A percentile compares a stretch with the other conserved stretches of the same genome.
phyloP scores from a whole-genome alignment of 35 echinoderm and acorn worm genomes.

The Patiria miniata region DNA sequence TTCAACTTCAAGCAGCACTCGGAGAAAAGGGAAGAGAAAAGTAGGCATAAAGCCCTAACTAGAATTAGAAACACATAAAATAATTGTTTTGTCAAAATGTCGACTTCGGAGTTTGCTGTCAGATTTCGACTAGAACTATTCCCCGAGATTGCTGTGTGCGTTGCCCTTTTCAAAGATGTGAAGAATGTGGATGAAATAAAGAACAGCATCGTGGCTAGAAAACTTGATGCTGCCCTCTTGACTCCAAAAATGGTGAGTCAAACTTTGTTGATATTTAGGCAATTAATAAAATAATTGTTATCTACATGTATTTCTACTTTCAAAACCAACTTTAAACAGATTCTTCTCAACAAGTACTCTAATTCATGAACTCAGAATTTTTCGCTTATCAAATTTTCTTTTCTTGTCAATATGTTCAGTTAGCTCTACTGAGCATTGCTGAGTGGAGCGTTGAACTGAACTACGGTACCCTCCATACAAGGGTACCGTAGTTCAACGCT shows the following conservation, averaged over 20 bases:
- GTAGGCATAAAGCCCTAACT: too few species aligned
- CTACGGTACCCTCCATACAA: too few species aligned
- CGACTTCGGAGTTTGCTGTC: background rate
- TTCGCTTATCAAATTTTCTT: too few species aligned
- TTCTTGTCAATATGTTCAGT: too few species aligned
- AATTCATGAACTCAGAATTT: too few species aligned
- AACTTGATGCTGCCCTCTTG: conserved; percentile 40
- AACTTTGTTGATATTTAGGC: background rate
- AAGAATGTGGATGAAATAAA: conserved; percentile 29
- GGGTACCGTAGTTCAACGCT: too few species aligned
- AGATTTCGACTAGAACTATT: conserved; percentile 18
- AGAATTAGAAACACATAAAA: too few species aligned
- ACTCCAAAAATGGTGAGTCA: conserved; percentile 42
- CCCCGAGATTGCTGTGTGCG: conserved; percentile 2
- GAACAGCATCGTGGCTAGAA: background rate
- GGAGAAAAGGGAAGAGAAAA: background rate
- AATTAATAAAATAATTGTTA: background rate
- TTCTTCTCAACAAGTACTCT: too few species aligned
- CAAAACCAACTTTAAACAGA: too few species aligned
- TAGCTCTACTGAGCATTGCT: too few species aligned
- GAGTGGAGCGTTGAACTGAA: too few species aligned
- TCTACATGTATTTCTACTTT: background rate
- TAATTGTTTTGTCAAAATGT: background rate
- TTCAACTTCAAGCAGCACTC: too few species aligned
- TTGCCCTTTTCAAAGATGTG: conserved; percentile 38